Evolutionary conservation across 2,888 invertebrate genomes (phyloP), one percentile per base, ranked within the genome.

Genomic region (Ophion costatus): DNA sequence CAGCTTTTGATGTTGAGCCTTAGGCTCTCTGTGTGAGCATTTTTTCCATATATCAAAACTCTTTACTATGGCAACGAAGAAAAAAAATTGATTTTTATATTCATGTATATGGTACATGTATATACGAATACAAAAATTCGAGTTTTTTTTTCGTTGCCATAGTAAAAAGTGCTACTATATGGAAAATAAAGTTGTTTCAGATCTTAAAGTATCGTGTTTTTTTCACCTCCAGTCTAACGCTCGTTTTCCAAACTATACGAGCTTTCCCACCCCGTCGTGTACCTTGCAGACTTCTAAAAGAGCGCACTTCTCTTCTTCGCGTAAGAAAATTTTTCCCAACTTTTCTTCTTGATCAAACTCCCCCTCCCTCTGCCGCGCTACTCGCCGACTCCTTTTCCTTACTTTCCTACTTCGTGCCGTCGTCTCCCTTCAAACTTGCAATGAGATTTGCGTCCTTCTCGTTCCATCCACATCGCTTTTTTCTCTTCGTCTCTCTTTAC

Each of bases 401-500:
- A 29, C 29, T 29, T 29, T 29, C 4, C 29, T 29, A 29, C 29
- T 29, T 29, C 29, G 29, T 29, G 17, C 61, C 45, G 61, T 66
- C 83, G 42, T 66, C 67, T 59, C 74, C 69, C 45, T 71, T 70
- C 64, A 45, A 82, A 80, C 69, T 83, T 86, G 59, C 80, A 80
- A 77, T 80, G 77, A 86, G 82, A 84, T 84, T 82, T 82, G 78
- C 70, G 56, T 75, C 67, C 85, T 82, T 57, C 82, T 73, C 57
- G 42, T 64, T 73, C n/a, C 20, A 20, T 67, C 45, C 10, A 29
- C 11, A 29, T 29, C 29, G 29, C 29, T 29, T 29, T 29, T 29
- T 29, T 4, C 29, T 4, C 29, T 29, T 29, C 29, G 29, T 29
- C 29, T 29, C 29, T 63, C 22, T 57, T 51, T n/a, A 24, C 22